Evolutionary conservation across 2,797 vertebrate species (phyloP), one percentile per base, ranked within the genome.

Genomic region (Valencia hispanica): DNA sequence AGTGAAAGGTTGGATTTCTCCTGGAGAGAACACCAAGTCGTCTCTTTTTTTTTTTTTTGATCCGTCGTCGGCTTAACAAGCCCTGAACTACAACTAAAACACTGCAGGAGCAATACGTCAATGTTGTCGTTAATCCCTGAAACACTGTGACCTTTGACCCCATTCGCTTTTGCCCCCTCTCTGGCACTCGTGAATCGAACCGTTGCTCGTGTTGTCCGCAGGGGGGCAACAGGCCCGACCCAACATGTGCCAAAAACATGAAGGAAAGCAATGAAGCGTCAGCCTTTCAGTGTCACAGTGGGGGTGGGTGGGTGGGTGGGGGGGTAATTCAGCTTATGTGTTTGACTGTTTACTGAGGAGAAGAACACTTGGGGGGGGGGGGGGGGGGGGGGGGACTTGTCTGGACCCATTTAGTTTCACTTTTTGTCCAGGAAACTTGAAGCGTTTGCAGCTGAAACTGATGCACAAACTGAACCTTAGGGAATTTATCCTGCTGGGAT

Each of bases 101-200:
- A 27, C 66, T 27, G 79, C 9, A 18, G 30, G 75, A 89, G 86
- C 82, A 87, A 87, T 80, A 84, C 59, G 77, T 59, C 41, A 73
- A 68, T 73, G 81, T 86, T 48, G 79, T 78, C 30, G 59, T n/a
- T n/a, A n/a, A n/a, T n/a, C n/a, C n/a, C n/a, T 78, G 70, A 81
- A 69, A 89, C 93, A 94, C 92, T 93, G 93, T 94, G 93, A 94
- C 82, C 84, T 81, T 88, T 48, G 76, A 89, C 84, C 81, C 59
- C 68, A 70, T 79, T 73, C 75, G 78, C 80, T 79, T 86, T 78
- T 70, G 78, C 76, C 77, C 70, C 69, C 72, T 63, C 70, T 68
- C 81, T 41, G 68, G 78, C 89, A 93, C 92, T 92, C n/a, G 91
- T 93, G 92, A 92, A 77, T 74, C 50, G 65, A 82, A 70, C 39